A percentile compares a stretch with the other conserved stretches of the same genome.
Conservation (phyloP, 1,140 invertebrate species). For the Drosophila mayri region DNA sequence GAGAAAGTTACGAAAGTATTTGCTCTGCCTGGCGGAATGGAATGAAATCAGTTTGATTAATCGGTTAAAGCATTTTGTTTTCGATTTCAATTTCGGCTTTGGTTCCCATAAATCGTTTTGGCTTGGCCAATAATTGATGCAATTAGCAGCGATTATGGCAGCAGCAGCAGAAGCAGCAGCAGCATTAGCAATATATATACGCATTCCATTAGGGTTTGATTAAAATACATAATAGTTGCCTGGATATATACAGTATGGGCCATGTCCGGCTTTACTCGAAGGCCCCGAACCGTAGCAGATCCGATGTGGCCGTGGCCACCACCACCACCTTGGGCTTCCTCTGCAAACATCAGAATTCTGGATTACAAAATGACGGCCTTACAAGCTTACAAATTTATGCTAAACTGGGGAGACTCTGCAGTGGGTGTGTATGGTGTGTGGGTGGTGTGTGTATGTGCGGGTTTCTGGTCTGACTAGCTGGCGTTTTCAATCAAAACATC, state of each 20-base stretch:
- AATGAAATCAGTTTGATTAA: slow-evolving; percentile 70
- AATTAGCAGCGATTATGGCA: slow-evolving; percentile 62
- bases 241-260: neutral
- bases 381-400: slow-evolving; percentile 57
- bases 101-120: slow-evolving; percentile 24
- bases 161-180: slow-evolving; percentile 10
- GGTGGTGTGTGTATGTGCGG: slow-evolving; percentile 2
- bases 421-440: slow-evolving; percentile 1
- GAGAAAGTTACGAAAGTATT: slow-evolving; percentile 20
- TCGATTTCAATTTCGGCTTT: slow-evolving; percentile 36
- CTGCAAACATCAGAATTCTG: slow-evolving; percentile 74
- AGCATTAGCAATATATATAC: slow-evolving; percentile 9
- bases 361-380: slow-evolving; percentile 62
- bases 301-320: slow-evolving; percentile 60
- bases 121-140: slow-evolving; percentile 57
- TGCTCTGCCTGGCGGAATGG: slow-evolving; percentile 29
- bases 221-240: slow-evolving; percentile 51
- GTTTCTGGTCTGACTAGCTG: slow-evolving; percentile 18
- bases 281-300: slow-evolving; percentile 69
- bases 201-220: slow-evolving; percentile 21
- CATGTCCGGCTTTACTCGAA: slow-evolving; percentile 53
- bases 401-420: slow-evolving; percentile 19
- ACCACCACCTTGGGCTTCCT: slow-evolving; percentile 66
- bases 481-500: slow-evolving; percentile 49
- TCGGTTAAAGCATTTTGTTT: slow-evolving; percentile 58